Evolutionary conservation across 1,140 invertebrate genomes (phyloP).

Genomic region (Lethrus apterus): DNA sequence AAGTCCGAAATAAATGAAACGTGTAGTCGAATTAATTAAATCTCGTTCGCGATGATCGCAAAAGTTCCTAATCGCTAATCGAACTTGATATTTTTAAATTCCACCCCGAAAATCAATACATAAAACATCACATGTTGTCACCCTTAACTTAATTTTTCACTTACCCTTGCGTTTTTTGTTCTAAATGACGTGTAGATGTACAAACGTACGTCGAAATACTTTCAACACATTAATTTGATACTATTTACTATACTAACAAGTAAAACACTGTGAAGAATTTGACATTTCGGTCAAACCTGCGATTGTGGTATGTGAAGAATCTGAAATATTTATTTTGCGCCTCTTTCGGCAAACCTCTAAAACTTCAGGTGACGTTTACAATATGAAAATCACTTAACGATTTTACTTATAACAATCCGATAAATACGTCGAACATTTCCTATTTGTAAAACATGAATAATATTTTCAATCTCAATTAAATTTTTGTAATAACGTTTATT

Average conservation of each 20-base stretch:
- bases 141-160: conserved; percentile 9
- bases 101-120: conserved; percentile 26
- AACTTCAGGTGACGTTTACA: conserved; percentile 25
- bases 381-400: background rate
- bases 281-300: conserved; percentile 44
- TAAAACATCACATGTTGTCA: conserved; percentile 19
- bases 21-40: no score
- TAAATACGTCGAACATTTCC: background rate
- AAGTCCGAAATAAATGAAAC: no score
- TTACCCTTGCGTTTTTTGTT: conserved; percentile 2
- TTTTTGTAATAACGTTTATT: no score
- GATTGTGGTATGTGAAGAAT: conserved; percentile 40
- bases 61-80: no score
- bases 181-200: background rate
- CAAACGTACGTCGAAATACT: background rate
- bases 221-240: conserved; percentile 29
- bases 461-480: background rate
- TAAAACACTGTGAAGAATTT: conserved; percentile 42
- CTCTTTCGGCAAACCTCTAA: conserved; percentile 35
- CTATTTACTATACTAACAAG: conserved; percentile 35
- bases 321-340: conserved; percentile 41
- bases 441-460: background rate
- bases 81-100: no score
- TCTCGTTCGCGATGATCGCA: no score
- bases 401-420: background rate